Percentiles rank a stretch among this genome's conserved stretches.
These are phyloP conservation scores for Prionace glauca DNA, from an alignment of 2,797 vertebrate species.

Conservation along the genomic window DNA sequence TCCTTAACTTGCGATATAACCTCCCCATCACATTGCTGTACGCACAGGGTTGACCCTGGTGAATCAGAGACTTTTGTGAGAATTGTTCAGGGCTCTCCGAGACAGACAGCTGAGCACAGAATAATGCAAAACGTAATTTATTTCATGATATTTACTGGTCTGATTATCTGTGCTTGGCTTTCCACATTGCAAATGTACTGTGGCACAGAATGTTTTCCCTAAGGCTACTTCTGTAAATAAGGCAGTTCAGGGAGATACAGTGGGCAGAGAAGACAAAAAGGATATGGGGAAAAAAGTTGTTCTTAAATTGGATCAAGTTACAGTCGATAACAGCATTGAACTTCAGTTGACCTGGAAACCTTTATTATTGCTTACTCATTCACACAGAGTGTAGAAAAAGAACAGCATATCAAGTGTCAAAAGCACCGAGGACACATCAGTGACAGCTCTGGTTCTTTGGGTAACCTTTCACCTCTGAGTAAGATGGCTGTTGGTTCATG, in stretches of 20 bases:
- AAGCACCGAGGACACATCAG: not conserved
- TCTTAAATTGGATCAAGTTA: not conserved
- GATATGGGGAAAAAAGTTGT: not conserved
- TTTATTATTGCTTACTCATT: not conserved
- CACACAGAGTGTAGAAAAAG: not conserved
- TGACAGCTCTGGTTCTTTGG: not conserved
- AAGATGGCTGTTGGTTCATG: not conserved
- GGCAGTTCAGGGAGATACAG: not conserved
- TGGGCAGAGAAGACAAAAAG: not conserved
- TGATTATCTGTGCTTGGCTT: not conserved
- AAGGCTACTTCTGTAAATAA: not conserved
- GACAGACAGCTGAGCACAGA: not conserved
- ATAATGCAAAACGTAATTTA: slow-evolving; percentile 22
- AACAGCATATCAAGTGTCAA: not conserved
- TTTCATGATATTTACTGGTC: not conserved
- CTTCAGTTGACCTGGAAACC: not conserved
- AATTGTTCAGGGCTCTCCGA: not conserved
- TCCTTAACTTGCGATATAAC: not conserved
- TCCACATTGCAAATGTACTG: not conserved
- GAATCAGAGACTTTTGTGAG: not conserved
- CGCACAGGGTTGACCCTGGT: not conserved
- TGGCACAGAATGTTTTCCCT: not conserved
- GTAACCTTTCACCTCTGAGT: not conserved
- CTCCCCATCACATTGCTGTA: not conserved
- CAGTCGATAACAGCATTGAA: not conserved